Conservation (phyloP, 2,888 invertebrate species). For the Emesis furor region DNA sequence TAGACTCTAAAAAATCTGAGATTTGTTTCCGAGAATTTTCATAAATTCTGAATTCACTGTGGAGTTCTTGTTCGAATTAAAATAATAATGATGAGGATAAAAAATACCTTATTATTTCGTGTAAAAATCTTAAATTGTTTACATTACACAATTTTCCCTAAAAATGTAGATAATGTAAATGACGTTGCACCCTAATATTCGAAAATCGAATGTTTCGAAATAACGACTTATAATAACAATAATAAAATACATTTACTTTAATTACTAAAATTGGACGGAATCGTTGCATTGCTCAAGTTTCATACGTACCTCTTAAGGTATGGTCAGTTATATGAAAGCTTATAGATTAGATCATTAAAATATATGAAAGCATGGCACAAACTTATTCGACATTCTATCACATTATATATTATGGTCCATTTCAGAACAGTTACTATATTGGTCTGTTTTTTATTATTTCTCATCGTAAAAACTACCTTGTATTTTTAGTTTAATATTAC, state of each 20-base stretch:
- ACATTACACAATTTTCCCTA: too few relatives aligned
- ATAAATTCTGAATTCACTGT: not conserved
- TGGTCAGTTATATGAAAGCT: slow-evolving; percentile 7
- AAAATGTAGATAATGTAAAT: not conserved
- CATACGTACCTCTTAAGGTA: not conserved
- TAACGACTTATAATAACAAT: not conserved
- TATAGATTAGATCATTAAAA: slow-evolving; percentile 25
- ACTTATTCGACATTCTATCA: slow-evolving; percentile 74
- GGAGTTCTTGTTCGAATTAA: not conserved
- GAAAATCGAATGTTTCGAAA: not conserved
- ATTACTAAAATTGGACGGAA: slow-evolving; percentile 81
- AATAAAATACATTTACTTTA: slow-evolving; percentile 21
- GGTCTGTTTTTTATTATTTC: not conserved
- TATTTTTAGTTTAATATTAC: slow-evolving; percentile 5
- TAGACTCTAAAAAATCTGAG: not conserved
- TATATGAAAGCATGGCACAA: slow-evolving; percentile 82
- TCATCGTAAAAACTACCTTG: not conserved
- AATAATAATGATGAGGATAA: too few relatives aligned
- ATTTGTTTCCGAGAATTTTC: not conserved
- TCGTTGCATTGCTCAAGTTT: slow-evolving; percentile 83
- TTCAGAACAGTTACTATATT: not conserved
- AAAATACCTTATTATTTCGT: too few relatives aligned
- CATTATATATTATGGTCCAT: slow-evolving; percentile 9
- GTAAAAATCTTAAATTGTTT: too few relatives aligned
- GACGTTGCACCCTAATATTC: not conserved